Evolutionary conservation across 2,113 vertebrate genomes (phyloP).

Genomic region (Sarotherodon lohbergeri): DNA sequence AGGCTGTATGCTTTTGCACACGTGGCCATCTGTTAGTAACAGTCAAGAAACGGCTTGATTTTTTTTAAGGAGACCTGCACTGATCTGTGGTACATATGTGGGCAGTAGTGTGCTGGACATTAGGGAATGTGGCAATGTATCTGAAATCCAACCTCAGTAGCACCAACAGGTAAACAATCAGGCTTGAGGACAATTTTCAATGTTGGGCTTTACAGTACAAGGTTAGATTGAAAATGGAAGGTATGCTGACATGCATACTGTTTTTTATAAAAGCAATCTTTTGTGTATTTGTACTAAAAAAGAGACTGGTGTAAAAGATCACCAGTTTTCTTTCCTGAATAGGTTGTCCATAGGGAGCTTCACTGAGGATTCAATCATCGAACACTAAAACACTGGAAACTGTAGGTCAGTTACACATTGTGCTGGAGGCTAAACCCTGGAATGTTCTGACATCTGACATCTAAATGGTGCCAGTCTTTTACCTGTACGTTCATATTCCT

Average conservation of each 20-base stretch:
- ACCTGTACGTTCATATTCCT: background rate
- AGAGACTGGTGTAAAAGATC: conserved; percentile 37
- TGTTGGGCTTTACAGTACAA: conserved; percentile 3
- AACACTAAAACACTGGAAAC: background rate
- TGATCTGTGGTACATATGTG: background rate
- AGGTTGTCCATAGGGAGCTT: background rate
- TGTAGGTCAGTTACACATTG: conserved; percentile 14
- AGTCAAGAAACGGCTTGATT: conserved; percentile 25
- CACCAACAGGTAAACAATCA: conserved; percentile 31
- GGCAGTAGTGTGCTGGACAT: conserved; percentile 22
- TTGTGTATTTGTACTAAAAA: conserved; percentile 16
- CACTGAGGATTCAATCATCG: conserved; percentile 5
- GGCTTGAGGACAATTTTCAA: background rate
- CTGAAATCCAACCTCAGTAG: conserved; percentile 15
- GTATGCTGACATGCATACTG: background rate
- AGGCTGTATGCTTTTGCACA: background rate
- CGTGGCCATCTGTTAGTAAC: conserved; percentile 25
- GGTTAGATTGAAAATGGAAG: conserved; percentile 11
- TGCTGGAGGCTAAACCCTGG: conserved; percentile 52
- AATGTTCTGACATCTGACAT: conserved; percentile 44
- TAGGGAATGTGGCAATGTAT: conserved; percentile 34
- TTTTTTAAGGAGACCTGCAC: conserved; percentile 5
- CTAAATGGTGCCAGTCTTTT: background rate
- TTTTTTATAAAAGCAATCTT: conserved; percentile 33
- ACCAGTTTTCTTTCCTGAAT: conserved; percentile 57